A percentile compares a stretch with the other conserved stretches of the same genome.
phyloP scores from a whole-genome alignment of 2,797 vertebrate species.

The Clarias platycephalus region DNA sequence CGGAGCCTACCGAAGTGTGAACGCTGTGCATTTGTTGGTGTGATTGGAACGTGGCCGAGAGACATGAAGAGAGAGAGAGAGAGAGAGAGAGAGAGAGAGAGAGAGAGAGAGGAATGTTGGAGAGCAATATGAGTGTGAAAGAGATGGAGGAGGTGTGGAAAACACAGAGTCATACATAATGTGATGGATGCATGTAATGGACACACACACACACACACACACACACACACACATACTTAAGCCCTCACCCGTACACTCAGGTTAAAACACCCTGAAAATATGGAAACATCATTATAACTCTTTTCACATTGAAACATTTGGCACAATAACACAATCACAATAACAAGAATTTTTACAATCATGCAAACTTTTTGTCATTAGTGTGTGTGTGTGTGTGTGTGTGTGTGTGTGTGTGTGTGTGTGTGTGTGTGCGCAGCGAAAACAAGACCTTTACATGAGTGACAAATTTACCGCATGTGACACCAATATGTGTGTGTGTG shows the following conservation, averaged over 20 bases:
- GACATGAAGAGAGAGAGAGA: not conserved
- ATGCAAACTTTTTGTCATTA: constrained; percentile 3
- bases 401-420: constrained; percentile 13
- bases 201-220: constrained; percentile 8
- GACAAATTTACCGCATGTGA: not conserved
- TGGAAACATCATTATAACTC: constrained; percentile 32
- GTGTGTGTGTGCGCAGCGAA: not conserved
- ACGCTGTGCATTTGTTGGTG: not conserved
- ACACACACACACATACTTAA: constrained; percentile 15
- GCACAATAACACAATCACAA: constrained; percentile 23
- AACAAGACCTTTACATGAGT: not conserved
- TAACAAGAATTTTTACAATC: constrained; percentile 27
- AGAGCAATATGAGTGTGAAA: not conserved
- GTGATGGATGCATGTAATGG: not conserved
- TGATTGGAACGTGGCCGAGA: not conserved
- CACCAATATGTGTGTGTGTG: not conserved
- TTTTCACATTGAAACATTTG: constrained; percentile 39
- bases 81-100: not conserved
- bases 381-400: constrained; percentile 1
- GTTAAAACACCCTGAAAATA: constrained; percentile 27
- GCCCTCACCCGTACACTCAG: constrained; percentile 5
- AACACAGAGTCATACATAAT: constrained; percentile 5
- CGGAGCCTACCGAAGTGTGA: not conserved
- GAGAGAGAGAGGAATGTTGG: not conserved
- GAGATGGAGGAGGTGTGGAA: constrained; percentile 4